Conservation (phyloP, 2,888 invertebrate genomes). For the Trichogramma dendrolimi region DNA sequence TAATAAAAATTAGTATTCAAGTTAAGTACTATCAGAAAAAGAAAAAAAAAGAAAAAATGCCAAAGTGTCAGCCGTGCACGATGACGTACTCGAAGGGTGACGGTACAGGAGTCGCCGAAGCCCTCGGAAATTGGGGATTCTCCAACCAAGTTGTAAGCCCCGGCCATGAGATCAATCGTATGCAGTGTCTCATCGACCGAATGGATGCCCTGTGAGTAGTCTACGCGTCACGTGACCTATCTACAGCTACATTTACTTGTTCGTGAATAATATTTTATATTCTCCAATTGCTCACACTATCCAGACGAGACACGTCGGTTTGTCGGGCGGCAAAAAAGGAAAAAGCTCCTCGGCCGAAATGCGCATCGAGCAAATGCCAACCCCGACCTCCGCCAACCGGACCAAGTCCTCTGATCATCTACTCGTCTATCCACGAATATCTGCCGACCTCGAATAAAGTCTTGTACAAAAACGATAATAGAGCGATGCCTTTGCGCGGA, state of each 20-base stretch:
- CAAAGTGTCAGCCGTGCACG: constrained; percentile 29
- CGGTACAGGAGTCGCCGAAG: constrained; percentile 42
- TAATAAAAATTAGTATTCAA: constrained; percentile 5
- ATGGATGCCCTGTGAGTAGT: constrained; percentile 42
- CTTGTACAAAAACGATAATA: not conserved
- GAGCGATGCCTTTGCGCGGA: constrained; percentile 33
- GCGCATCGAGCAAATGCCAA: constrained; percentile 38
- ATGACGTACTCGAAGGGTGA: constrained; percentile 38
- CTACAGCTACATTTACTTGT: not conserved
- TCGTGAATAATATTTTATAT: not conserved
- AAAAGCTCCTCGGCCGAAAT: not conserved
- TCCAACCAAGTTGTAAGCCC: constrained; percentile 36
- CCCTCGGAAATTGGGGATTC: constrained; percentile 47
- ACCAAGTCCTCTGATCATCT: constrained; percentile 42
- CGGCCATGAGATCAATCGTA: constrained; percentile 41
- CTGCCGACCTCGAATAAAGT: constrained; percentile 33
- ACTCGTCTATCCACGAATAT: constrained; percentile 34
- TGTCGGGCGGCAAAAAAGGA: not conserved
- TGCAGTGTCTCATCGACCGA: constrained; percentile 41
- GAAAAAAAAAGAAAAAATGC: constrained; percentile 11
- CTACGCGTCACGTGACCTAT: not conserved
- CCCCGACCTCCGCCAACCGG: constrained; percentile 39
- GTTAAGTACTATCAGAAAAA: constrained; percentile 1
- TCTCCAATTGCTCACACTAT: not conserved
- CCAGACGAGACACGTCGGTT: not conserved